Percentiles rank a stretch among this genome's conserved stretches.
Conservation (phyloP, 2,113 vertebrate species). For the Malurus elegans region DNA sequence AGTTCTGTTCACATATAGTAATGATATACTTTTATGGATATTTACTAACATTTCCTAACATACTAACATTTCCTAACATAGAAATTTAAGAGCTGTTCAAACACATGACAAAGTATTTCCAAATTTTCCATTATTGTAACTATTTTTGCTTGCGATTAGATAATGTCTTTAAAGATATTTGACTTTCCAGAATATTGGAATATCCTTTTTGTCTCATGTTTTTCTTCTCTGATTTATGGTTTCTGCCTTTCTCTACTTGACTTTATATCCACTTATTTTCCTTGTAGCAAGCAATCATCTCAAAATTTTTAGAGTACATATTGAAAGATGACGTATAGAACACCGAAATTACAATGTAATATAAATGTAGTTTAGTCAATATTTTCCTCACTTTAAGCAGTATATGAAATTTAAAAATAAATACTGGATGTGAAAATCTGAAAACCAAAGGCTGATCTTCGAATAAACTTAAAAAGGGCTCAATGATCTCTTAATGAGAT, state of each 20-base stretch:
- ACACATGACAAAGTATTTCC: not conserved
- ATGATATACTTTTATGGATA: not conserved
- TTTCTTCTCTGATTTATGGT: not conserved
- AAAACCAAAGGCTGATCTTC: not conserved
- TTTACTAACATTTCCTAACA: not conserved
- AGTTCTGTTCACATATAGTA: not conserved
- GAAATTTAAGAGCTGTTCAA: not conserved
- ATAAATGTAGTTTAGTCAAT: not conserved
- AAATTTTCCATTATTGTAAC: not conserved
- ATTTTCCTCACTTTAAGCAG: not conserved
- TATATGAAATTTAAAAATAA: not conserved
- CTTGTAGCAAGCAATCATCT: not conserved
- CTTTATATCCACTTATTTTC: not conserved
- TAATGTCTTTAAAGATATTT: not conserved
- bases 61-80: not conserved
- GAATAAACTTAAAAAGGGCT: not conserved
- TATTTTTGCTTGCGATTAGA: not conserved
- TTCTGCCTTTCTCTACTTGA: not conserved
- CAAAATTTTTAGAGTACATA: not conserved
- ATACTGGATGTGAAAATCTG: not conserved
- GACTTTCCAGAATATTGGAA: not conserved
- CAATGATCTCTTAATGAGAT: not conserved
- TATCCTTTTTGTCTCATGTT: not conserved
- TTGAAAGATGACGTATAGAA: not conserved
- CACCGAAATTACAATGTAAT: not conserved